Evolutionary conservation across 2,797 vertebrate genomes (phyloP).

Genomic region (Typhlichthys eigenmanni): DNA sequence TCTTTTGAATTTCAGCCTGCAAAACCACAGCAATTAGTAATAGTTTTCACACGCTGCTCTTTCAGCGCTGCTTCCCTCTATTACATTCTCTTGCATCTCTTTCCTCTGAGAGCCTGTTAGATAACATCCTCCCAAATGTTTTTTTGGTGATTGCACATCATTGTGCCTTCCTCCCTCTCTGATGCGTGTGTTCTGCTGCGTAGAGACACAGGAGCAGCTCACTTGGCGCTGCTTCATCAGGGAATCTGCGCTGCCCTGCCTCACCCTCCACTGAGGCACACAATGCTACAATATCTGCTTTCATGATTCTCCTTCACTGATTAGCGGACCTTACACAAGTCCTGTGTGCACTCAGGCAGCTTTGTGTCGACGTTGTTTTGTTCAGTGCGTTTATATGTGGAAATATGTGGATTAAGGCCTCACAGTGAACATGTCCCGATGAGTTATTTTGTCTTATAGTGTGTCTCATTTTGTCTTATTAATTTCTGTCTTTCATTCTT

Average conservation of each 20-base stretch:
- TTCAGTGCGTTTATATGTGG: constrained; percentile 15
- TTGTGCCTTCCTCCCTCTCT: constrained; percentile 44
- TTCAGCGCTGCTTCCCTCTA: constrained; percentile 7
- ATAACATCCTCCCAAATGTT: constrained; percentile 54
- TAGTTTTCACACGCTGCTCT: no score
- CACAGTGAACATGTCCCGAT: no score
- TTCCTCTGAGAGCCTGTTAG: constrained; percentile 50
- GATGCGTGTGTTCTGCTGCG: constrained; percentile 62
- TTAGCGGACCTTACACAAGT: constrained; percentile 57
- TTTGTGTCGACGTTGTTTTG: constrained; percentile 64
- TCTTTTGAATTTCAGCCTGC: no score
- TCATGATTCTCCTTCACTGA: constrained; percentile 73
- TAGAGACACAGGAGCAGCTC: constrained; percentile 49
- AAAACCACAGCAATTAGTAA: no score
- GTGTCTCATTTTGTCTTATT: no score
- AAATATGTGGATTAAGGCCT: constrained; percentile 17
- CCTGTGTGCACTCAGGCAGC: constrained; percentile 66
- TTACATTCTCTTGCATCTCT: constrained; percentile 27
- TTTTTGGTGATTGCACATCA: constrained; percentile 62
- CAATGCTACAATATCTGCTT: constrained; percentile 67
- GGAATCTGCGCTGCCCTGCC: constrained; percentile 71
- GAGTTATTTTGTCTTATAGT: no score
- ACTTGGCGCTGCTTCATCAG: constrained; percentile 54
- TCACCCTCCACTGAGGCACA: constrained; percentile 56
- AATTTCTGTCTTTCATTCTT: no score